phyloP scores from a whole-genome alignment of 2,113 vertebrate species.

The Geococcyx californianus region DNA sequence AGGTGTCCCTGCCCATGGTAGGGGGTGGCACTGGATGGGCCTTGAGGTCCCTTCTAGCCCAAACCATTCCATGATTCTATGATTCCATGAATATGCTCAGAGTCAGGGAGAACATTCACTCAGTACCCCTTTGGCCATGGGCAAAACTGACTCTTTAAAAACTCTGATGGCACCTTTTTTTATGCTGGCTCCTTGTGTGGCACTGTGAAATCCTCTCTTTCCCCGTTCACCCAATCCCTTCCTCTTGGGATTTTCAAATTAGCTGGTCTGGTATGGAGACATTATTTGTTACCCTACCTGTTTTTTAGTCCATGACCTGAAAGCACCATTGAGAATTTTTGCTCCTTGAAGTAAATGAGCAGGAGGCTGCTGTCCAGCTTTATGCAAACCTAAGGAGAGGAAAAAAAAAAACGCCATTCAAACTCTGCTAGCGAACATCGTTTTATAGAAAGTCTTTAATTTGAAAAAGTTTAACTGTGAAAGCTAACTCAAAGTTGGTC shows the following conservation, averaged over 20 bases:
- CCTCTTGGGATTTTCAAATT: not conserved
- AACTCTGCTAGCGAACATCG: not conserved
- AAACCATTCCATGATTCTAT: too few relatives aligned
- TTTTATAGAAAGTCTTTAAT: not conserved
- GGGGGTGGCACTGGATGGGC: too few relatives aligned
- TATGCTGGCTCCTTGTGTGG: not conserved
- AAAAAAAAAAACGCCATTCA: not conserved
- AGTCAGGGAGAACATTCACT: not conserved
- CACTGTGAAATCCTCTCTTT: not conserved
- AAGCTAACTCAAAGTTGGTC: not conserved
- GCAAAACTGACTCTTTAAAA: not conserved
- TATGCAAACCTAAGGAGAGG: conserved; percentile 87
- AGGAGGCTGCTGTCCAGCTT: conserved; percentile 91
- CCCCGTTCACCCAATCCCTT: not conserved
- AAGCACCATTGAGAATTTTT: conserved; percentile 98
- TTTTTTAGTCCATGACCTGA: conserved; percentile 98
- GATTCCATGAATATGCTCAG: not conserved
- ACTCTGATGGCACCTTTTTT: not conserved
- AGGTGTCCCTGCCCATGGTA: too few relatives aligned
- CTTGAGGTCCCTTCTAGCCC: too few relatives aligned
- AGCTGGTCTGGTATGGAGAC: not conserved
- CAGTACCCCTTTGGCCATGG: not conserved
- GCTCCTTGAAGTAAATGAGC: conserved; percentile 93
- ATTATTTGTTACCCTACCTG: conserved; percentile 80
- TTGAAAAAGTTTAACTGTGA: not conserved